Base-by-base conservation (phyloP, 53 echinoderm and acorn worm species). In the Hippasteria phrygiana region DNA sequence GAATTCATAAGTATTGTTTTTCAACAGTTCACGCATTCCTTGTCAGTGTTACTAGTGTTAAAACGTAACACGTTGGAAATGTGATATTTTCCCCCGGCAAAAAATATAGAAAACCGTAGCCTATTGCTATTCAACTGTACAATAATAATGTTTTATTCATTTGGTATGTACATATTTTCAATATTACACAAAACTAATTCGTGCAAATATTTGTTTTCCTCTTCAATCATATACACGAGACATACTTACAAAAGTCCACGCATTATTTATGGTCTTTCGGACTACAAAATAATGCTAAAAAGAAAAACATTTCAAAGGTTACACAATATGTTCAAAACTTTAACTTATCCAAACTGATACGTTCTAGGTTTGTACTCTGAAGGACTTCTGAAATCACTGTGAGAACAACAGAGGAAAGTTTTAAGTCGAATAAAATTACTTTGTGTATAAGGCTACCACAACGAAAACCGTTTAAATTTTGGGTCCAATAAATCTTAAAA, bases 131-230 rank as follows among this genome's bases (percentile, higher is more conserved):
- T 85, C 46, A 29, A 85, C 85, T 85, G 85, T 85, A 85, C 85
- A 85, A 85, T 85, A 81, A 81, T 85, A 47, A n/a, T 64, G 70
- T 85, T 85, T 85, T 85, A 85, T 85, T 85, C 71, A 85, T 85
- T 85, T 85, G 85, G 85, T 71, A 85, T 85, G 17, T 85, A 85
- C 85, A 85, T 70, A 85, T 70, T 71, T 70, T 85, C 85, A 85
- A n/a, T 85, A 85, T 85, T 85, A 85, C 85, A 85, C 85, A 85
- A 85, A 83, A 69, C 47, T 85, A 85, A 70, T 71, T 85, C 70
- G 70, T 70, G 85, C 70, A 41, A 62, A 74, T 84, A 70, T 46
- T 87, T 87, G 46, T 73, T 55, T 74, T 56, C 24, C 39, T 88
- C 72, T 37, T 71, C 73, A 72, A 42, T 47, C 69, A 85, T 54